A percentile compares a stretch with the other conserved stretches of the same genome.
phyloP scores from a whole-genome alignment of 2,888 invertebrate genomes.

The Sialis lutaria region DNA sequence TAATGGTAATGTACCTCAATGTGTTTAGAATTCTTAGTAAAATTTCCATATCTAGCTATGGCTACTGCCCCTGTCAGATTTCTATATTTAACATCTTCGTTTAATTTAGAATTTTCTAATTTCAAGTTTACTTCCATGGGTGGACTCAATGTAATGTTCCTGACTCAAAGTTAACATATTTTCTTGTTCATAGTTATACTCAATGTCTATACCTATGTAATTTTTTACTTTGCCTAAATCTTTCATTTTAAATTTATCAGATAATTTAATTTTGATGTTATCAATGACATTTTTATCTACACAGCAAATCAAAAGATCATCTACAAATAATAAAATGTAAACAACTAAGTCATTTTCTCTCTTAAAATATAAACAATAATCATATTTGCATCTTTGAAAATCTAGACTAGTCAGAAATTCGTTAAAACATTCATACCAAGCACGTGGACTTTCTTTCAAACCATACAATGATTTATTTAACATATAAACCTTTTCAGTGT shows the following conservation, averaged over 20 bases:
- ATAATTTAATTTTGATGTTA: conserved; percentile 1
- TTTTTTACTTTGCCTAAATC: neutral
- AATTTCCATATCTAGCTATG: conserved; percentile 13
- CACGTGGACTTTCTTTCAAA: conserved; percentile 11
- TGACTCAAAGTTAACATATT: conserved; percentile 14
- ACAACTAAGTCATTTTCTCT: neutral
- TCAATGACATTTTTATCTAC: neutral
- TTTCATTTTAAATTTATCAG: conserved; percentile 3
- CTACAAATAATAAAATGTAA: conserved; percentile 6
- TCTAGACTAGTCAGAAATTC: conserved; percentile 8
- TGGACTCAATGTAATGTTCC: conserved; percentile 13
- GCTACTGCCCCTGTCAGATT: conserved; percentile 13
- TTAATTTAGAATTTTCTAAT: conserved; percentile 8
- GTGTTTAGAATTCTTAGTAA: conserved; percentile 13
- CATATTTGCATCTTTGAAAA: conserved; percentile 6
- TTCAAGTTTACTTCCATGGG: conserved; percentile 17
- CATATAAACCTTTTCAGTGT: conserved; percentile 8
- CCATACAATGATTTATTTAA: conserved; percentile 12
- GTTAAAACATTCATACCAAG: conserved; percentile 12
- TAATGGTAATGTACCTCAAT: conserved; percentile 14
- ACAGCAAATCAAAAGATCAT: conserved; percentile 5
- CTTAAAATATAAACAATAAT: conserved; percentile 7
- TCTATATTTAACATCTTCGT: conserved; percentile 12
- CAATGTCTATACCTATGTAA: conserved; percentile 16
- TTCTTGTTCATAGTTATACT: conserved; percentile 10